Percentiles rank a stretch among this genome's conserved stretches.
phyloP scores from a whole-genome alignment of 2,113 vertebrate species.

The Herpailurus yagouaroundi region DNA sequence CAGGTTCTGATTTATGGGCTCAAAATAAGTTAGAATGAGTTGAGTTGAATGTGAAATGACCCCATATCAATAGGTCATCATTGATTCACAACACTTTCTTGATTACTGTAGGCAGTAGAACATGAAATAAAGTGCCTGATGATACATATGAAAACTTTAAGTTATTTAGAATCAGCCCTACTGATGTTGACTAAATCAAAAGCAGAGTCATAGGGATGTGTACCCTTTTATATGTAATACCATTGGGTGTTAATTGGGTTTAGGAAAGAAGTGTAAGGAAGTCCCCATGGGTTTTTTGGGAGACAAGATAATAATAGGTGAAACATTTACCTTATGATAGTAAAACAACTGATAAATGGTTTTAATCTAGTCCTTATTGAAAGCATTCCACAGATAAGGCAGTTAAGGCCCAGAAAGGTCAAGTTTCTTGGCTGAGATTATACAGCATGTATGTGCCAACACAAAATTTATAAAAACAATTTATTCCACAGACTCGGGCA shows the following conservation, averaged over 20 bases:
- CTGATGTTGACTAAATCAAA: constrained; percentile 8
- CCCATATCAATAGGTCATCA: neutral
- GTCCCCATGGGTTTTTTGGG: neutral
- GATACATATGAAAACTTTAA: constrained; percentile 11
- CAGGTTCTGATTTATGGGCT: neutral
- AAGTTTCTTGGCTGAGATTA: neutral
- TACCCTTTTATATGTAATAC: neutral
- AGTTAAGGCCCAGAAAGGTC: constrained; percentile 13
- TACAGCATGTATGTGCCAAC: neutral
- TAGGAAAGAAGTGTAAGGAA: neutral
- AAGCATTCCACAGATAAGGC: constrained; percentile 26
- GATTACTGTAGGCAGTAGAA: neutral
- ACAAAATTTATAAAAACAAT: neutral
- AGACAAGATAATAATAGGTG: neutral
- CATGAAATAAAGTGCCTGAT: constrained; percentile 30
- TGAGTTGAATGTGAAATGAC: constrained; percentile 34
- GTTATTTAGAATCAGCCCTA: neutral
- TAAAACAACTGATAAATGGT: neutral
- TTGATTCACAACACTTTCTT: constrained; percentile 35
- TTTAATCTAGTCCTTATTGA: neutral
- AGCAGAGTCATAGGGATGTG: neutral
- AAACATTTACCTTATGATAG: neutral
- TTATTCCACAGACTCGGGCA: neutral
- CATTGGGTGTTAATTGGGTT: neutral
- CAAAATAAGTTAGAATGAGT: constrained; percentile 33